Conservation (phyloP, 2,797 vertebrate genomes). For the Chrysolophus pictus region DNA sequence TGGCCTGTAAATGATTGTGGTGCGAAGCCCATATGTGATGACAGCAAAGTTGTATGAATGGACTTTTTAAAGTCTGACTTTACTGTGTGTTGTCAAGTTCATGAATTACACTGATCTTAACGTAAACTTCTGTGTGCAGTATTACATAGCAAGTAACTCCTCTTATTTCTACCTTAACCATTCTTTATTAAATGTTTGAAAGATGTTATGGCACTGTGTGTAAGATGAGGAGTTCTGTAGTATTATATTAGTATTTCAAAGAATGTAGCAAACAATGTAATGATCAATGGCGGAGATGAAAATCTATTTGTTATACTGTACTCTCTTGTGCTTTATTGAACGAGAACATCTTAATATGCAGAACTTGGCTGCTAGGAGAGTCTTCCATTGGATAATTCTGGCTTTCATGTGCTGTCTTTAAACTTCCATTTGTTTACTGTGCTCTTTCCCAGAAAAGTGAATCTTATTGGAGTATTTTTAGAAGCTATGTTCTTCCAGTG, state of each 20-base stretch:
- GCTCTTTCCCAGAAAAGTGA: not conserved
- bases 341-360: not conserved
- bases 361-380: not conserved
- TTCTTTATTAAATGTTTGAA: not conserved
- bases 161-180: not conserved
- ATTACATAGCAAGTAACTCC: not conserved
- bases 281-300: not conserved
- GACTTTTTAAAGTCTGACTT: not conserved
- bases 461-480: constrained; percentile 2
- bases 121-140: not conserved
- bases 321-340: not conserved
- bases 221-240: not conserved
- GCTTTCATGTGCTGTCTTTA: not conserved
- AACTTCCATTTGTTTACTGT: not conserved
- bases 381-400: not conserved
- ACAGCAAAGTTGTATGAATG: not conserved
- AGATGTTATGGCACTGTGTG: not conserved
- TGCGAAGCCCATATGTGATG: not conserved
- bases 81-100: not conserved
- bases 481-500: not conserved
- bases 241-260: not conserved
- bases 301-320: not conserved
- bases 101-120: not conserved
- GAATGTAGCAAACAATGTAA: not conserved
- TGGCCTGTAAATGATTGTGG: not conserved